Evolutionary conservation across 2,113 vertebrate species (phyloP).

Genomic region (Ellobius talpinus): DNA sequence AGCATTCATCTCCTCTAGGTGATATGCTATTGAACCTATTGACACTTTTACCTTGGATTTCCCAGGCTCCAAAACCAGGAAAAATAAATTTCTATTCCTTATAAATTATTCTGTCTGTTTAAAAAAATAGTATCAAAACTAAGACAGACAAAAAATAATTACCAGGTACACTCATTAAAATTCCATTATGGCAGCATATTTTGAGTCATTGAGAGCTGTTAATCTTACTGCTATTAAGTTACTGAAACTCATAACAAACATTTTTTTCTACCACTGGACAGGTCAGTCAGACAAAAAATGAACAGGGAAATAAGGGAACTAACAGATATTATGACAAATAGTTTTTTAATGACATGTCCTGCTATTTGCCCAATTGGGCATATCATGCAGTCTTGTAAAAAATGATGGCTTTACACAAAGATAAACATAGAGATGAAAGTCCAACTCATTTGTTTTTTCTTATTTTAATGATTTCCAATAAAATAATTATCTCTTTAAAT

Average conservation of each 20-base stretch:
- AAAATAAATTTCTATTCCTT: background rate
- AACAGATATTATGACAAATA: background rate
- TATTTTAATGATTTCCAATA: slow-evolving; percentile 21
- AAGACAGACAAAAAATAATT: background rate
- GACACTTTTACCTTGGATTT: background rate
- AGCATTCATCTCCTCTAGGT: background rate
- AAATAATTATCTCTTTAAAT: slow-evolving; percentile 1
- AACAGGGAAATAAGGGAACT: too few species aligned
- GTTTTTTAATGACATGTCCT: background rate
- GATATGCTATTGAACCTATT: background rate
- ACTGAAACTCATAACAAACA: slow-evolving; percentile 22
- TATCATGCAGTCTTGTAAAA: background rate
- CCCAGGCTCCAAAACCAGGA: background rate
- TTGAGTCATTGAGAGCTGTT: background rate
- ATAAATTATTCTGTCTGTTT: background rate
- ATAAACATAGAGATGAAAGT: background rate
- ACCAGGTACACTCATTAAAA: background rate
- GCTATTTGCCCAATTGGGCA: background rate
- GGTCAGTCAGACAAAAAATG: too few species aligned
- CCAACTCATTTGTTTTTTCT: background rate
- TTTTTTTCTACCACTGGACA: background rate
- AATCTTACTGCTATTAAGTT: background rate
- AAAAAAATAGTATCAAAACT: background rate
- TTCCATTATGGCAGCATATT: background rate
- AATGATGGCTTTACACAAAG: background rate